phyloP scores from a whole-genome alignment of 1,140 invertebrate genomes.

The Atta cephalotes region DNA sequence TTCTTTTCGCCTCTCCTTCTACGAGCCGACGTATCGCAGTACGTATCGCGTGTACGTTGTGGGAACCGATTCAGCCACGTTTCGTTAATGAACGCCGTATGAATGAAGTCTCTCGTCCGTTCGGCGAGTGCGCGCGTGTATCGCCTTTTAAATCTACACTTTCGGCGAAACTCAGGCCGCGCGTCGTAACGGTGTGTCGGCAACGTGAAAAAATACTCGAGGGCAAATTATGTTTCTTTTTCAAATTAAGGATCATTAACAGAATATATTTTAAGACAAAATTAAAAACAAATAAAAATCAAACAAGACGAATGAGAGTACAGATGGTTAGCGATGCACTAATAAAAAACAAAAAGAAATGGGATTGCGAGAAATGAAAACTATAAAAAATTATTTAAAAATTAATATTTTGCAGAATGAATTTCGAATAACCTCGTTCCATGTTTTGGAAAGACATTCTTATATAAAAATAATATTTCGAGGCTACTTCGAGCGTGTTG shows the following conservation, averaged over 20 bases:
- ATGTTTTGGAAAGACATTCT: neutral
- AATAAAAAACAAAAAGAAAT: too few species aligned
- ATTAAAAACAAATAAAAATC: too few species aligned
- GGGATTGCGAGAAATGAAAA: too few species aligned
- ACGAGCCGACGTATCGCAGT: conserved; percentile 28
- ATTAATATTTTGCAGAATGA: neutral
- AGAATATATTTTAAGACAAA: too few species aligned
- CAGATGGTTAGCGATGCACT: too few species aligned
- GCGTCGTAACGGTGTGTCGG: neutral
- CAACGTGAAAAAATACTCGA: neutral
- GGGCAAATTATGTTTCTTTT: neutral
- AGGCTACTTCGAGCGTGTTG: conserved; percentile 36
- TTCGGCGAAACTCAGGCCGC: conserved; percentile 38
- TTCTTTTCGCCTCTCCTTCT: neutral
- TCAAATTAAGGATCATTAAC: neutral
- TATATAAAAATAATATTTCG: conserved; percentile 23
- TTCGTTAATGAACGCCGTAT: conserved; percentile 60
- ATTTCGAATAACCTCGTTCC: neutral
- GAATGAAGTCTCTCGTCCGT: conserved; percentile 65
- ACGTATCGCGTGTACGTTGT: conserved; percentile 63
- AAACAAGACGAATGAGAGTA: too few species aligned
- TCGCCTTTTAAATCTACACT: conserved; percentile 58
- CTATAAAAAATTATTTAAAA: too few species aligned
- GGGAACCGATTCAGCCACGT: conserved; percentile 64
- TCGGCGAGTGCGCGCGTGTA: conserved; percentile 31